These are phyloP conservation scores for Branchipolynoe longqiensis DNA, from an alignment of 2,888 invertebrate genomes.

Conservation along the genomic window DNA sequence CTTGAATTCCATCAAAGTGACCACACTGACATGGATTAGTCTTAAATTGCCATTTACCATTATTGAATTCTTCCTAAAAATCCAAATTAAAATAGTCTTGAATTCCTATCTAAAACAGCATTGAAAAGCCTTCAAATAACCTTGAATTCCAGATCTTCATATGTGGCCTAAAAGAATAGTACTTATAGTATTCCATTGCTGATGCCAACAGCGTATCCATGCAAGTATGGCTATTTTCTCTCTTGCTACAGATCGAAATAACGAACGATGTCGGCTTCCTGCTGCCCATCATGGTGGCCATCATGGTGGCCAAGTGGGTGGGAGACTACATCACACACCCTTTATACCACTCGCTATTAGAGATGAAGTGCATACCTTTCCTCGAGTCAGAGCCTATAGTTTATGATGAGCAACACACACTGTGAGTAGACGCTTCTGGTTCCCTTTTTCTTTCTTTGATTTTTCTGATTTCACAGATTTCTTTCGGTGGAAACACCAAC, in stretches of 20 bases:
- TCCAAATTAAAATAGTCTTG: too few relatives aligned
- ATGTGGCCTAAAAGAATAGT: neutral
- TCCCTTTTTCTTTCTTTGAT: too few relatives aligned
- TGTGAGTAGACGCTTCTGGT: slow-evolving; percentile 64
- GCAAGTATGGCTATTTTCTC: slow-evolving; percentile 26
- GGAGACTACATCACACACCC: slow-evolving; percentile 83
- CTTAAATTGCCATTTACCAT: too few relatives aligned
- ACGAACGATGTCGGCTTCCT: slow-evolving; percentile 83
- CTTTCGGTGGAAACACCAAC: too few relatives aligned
- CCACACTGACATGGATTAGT: too few relatives aligned
- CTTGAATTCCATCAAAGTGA: too few relatives aligned
- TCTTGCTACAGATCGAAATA: slow-evolving; percentile 83
- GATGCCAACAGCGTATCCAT: neutral
- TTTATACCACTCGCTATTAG: slow-evolving; percentile 82
- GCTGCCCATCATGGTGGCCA: slow-evolving; percentile 82
- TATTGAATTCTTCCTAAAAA: too few relatives aligned
- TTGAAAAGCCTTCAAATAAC: too few relatives aligned
- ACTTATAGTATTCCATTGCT: neutral
- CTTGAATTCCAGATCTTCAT: too few relatives aligned
- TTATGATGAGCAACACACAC: slow-evolving; percentile 65
- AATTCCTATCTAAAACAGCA: too few relatives aligned
- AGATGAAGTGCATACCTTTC: slow-evolving; percentile 83
- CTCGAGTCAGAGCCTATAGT: slow-evolving; percentile 80
- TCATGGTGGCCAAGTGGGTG: slow-evolving; percentile 83
- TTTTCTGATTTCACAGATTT: too few relatives aligned